phyloP scores from a whole-genome alignment of 2,113 vertebrate species.

The Cranoglanis bouderius region DNA sequence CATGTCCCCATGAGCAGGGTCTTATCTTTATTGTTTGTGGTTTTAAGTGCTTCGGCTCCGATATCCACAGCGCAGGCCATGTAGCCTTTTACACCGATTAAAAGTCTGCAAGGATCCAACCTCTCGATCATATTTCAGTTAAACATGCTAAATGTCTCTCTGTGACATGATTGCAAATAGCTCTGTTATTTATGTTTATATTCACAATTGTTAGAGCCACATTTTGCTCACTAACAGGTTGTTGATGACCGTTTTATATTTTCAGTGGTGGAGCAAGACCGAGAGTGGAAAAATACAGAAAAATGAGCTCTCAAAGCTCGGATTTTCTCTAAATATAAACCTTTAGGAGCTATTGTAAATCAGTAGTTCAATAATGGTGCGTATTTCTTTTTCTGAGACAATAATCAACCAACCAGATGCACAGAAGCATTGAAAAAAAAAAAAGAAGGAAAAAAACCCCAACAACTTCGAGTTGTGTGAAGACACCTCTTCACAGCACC shows the following conservation, averaged over 20 bases:
- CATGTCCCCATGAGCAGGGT: background rate
- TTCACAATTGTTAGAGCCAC: background rate
- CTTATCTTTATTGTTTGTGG: slow-evolving; percentile 20
- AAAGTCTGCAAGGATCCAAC: background rate
- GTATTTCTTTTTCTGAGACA: too few relatives aligned
- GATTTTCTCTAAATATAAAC: background rate
- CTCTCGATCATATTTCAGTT: background rate
- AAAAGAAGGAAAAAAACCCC: background rate
- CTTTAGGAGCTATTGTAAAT: background rate
- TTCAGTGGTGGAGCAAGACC: background rate
- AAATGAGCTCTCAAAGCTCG: background rate
- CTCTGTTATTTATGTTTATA: background rate
- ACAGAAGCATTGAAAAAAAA: too few relatives aligned
- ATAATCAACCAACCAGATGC: too few relatives aligned
- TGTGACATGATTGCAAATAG: background rate
- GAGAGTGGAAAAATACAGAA: background rate
- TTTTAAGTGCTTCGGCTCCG: slow-evolving; percentile 2
- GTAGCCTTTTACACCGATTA: background rate
- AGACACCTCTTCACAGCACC: background rate
- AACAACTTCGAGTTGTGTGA: too few relatives aligned
- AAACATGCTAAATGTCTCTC: background rate
- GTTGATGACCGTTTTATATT: background rate
- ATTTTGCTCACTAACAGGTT: background rate
- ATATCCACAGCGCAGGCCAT: background rate
- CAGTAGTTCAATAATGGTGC: background rate